Evolutionary conservation across 2,888 invertebrate genomes (phyloP), one percentile per base, ranked within the genome.

Genomic region (Xylocampa areola): DNA sequence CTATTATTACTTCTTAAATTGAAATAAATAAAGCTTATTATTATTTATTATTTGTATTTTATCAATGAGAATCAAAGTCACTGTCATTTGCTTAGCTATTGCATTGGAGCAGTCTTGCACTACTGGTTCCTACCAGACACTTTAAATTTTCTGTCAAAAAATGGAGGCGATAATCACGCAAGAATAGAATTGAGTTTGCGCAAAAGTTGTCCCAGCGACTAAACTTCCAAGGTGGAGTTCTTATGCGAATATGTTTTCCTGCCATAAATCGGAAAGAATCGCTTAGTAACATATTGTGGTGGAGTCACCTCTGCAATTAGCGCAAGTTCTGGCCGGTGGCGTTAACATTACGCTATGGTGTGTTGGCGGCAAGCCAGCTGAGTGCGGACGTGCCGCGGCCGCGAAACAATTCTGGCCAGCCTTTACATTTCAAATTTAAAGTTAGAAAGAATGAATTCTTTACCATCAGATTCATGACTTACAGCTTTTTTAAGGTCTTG

Each of bases 281-380:
- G 41, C 33, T 36, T 37, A 11, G 70, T 51, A 66, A 68, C 53
- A 66, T 61, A 63, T 67, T 57, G 69, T 64, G 63, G 71, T 47
- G 68, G 59, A 69, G 75, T 41, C 35, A 67, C 50, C 40, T 69
- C 53, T 47, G 76, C 76, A 82, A 82, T 84, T 82, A 82, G 76
- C 65, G 54, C 60, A 68, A 80, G 76, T 77, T 80, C 52, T 44
- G 63, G 64, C 11, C 36, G 67, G 70, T 53, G 45, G 40, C 51
- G 53, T 43, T 61, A 66, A 57, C 52, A 68, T 65, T 63, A 66
- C 65, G 40, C 40, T 63, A 47, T 11, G 32, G 17, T 40, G 36
- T 19, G 27, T 13, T 73, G 72, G 73, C 73, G 30, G 10, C 3
- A 4, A n/a, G 73, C 72, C 72, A 73, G 30, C n/a, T n/a, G n/a